Percentiles rank a stretch among this genome's conserved stretches.
phyloP scores from a whole-genome alignment of 2,113 vertebrate genomes.

The Sardina pilchardus region DNA sequence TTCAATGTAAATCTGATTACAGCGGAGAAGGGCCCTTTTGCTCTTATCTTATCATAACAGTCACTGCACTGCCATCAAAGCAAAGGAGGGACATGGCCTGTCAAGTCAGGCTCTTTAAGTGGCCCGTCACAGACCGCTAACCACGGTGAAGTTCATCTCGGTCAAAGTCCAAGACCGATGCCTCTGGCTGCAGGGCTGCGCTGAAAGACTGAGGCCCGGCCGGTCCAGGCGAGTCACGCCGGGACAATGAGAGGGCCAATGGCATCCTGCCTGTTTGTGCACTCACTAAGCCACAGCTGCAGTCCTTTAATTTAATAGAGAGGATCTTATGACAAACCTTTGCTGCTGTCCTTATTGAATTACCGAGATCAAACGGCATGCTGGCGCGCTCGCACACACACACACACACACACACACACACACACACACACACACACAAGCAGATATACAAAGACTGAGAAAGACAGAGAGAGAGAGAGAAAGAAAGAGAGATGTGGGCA shows the following conservation, averaged over 20 bases:
- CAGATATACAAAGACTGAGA: not conserved
- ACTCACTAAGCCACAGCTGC: not conserved
- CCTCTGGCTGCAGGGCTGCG: not conserved
- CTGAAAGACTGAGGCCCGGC: not conserved
- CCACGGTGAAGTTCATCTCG: not conserved
- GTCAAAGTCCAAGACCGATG: not conserved
- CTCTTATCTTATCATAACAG: not conserved
- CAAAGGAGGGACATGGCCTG: not conserved
- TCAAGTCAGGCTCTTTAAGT: not conserved
- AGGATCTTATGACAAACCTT: conserved; percentile 4
- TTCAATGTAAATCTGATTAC: not conserved
- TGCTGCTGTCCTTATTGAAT: not conserved
- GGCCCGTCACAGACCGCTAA: not conserved
- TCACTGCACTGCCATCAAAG: not conserved
- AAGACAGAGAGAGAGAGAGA: conserved; percentile 5
- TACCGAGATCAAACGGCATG: not conserved
- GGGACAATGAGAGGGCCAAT: not conserved
- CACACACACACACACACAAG: not conserved
- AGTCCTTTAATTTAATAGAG: not conserved
- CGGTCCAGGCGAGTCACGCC: not conserved
- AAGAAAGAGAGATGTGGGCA: conserved; percentile 2
- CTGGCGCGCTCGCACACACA: too few relatives aligned
- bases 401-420: too few relatives aligned
- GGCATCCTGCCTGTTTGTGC: not conserved
- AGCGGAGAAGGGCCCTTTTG: not conserved